phyloP scores from a whole-genome alignment of 2,888 invertebrate species.

The Hemistola chrysoprasaria region DNA sequence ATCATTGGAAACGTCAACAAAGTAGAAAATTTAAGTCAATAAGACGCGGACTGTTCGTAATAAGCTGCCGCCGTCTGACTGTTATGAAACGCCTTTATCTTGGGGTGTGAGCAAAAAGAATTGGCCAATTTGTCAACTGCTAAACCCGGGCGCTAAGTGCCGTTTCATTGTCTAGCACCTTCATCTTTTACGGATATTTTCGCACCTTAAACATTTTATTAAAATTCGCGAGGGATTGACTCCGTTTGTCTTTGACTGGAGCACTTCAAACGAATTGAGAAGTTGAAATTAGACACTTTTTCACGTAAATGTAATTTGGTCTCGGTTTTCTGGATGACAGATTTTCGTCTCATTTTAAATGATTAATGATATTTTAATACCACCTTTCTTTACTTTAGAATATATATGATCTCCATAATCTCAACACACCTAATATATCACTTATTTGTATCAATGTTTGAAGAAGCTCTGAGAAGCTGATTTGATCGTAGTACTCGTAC shows the following conservation, averaged over 20 bases:
- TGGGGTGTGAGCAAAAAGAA: constrained; percentile 53
- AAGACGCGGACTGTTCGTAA: constrained; percentile 60
- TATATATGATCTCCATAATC: too few species aligned
- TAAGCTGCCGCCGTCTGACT: constrained; percentile 58
- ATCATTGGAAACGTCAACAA: constrained; percentile 78
- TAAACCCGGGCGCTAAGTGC: constrained; percentile 61
- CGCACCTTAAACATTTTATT: constrained; percentile 44
- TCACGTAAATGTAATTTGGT: too few species aligned
- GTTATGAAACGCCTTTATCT: constrained; percentile 66
- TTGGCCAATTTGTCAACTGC: constrained; percentile 74
- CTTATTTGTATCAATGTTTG: too few species aligned
- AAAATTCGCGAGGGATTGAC: constrained; percentile 34
- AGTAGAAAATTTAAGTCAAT: constrained; percentile 80
- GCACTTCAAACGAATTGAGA: too few species aligned
- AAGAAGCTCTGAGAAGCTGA: too few species aligned
- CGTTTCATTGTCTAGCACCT: constrained; percentile 63
- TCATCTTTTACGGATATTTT: constrained; percentile 44
- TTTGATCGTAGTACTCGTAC: too few species aligned
- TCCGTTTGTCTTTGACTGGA: constrained; percentile 11
- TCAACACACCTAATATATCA: too few species aligned
- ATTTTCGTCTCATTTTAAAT: constrained; percentile 30
- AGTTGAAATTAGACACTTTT: too few species aligned
- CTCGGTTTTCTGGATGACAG: too few species aligned
- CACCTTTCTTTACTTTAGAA: too few species aligned
- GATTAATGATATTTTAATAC: constrained; percentile 39